Conservation (phyloP, 2,888 invertebrate species). For the Leptinotarsa tumamoca region DNA sequence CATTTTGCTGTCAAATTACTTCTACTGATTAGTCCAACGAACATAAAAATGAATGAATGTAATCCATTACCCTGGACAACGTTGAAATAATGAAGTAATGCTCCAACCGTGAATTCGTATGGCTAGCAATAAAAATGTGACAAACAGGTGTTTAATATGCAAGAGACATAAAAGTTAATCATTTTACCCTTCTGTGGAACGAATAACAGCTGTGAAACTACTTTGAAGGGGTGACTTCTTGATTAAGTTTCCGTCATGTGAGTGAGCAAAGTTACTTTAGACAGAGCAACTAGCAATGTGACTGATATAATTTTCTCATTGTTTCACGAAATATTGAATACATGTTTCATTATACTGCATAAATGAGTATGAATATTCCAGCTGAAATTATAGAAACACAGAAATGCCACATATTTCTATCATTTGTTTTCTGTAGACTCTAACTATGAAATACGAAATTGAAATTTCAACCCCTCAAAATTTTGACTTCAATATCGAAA, state of each 20-base stretch:
- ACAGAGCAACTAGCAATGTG: not conserved
- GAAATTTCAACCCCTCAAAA: too few species aligned
- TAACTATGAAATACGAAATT: too few species aligned
- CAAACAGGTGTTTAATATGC: slow-evolving; percentile 42
- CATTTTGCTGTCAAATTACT: not conserved
- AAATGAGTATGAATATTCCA: too few species aligned
- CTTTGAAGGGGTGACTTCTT: slow-evolving; percentile 16
- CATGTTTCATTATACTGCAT: too few species aligned
- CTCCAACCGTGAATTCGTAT: slow-evolving; percentile 38
- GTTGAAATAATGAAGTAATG: slow-evolving; percentile 29
- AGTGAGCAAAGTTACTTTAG: not conserved
- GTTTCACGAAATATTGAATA: too few species aligned
- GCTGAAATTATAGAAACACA: too few species aligned
- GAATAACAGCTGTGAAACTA: slow-evolving; percentile 23
- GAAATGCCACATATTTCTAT: too few species aligned
- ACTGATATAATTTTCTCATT: not conserved
- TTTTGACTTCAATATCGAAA: too few species aligned
- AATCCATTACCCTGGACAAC: not conserved
- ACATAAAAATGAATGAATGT: not conserved
- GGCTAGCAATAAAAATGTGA: slow-evolving; percentile 34
- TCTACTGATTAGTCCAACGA: not conserved
- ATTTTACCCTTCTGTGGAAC: slow-evolving; percentile 49
- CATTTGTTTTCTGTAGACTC: too few species aligned
- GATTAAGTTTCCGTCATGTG: slow-evolving; percentile 20
- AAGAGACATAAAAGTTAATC: slow-evolving; percentile 52